Evolutionary conservation across 2,888 invertebrate genomes (phyloP), one percentile per base, ranked within the genome.

Genomic region (Apodemia zela): DNA sequence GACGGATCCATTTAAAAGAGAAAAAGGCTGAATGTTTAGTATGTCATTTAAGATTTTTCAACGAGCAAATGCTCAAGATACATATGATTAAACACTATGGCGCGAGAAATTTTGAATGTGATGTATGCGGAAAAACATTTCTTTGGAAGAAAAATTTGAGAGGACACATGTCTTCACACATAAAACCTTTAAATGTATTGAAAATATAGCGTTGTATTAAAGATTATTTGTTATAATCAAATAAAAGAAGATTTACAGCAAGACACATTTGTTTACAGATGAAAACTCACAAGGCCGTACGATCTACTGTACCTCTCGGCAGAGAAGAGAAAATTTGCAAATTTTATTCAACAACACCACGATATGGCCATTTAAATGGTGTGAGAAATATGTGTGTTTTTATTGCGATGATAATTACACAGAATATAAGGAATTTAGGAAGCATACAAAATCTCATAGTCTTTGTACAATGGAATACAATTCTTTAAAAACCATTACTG

Each of bases 101-200:
- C 1, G 92, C 92, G 18, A 84, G 88, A 5, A 87, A 87, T 35
- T 93, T 92, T 65, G 88, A 93, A 62, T 94, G 94, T 65, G 93
- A 94, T 66, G 78, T 93, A 17, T 94, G 94, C 67, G 90, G 92
- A 0, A 93, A 92, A 70, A 93, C 89, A 75, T 92, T 93, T 67
- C 81, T 92, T 0, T 93, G 93, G 75, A 93, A 93, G 73, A 93
- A 93, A 63, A 93, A 93, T 68, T 77, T 94, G 35, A 89, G 88
- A 38, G 91, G 89, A 0, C 94, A 94, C 72, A 86, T 93, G 71
- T 82, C 76, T 2, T 80, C 81, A 1, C 85, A 85, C 66, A 73
- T 74, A 38, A 80, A 79, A 66, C 8, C 33, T 25, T 15, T 38
- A 17, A 51, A 47, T 49, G 18, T 33, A 49, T n/a, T 29, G 49